Conservation (phyloP, 2,888 invertebrate species). For the Hartigia nigra region DNA sequence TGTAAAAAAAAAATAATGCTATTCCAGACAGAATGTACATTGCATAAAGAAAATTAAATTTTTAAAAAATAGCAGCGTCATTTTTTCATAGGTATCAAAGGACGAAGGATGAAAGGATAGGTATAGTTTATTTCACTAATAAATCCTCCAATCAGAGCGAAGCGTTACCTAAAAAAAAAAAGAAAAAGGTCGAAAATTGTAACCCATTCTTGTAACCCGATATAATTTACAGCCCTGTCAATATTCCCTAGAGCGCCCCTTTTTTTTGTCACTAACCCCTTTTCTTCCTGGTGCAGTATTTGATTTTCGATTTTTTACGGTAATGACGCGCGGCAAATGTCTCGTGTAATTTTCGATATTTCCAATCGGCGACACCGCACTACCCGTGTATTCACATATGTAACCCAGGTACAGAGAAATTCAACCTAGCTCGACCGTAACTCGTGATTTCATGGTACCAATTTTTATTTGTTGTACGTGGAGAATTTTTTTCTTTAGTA, state of each 20-base stretch:
- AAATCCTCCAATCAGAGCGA: slow-evolving; percentile 58
- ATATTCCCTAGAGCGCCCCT: slow-evolving; percentile 16
- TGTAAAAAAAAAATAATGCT: not conserved
- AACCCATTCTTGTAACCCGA: slow-evolving; percentile 17
- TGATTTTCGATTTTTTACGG: slow-evolving; percentile 63
- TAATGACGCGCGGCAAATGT: slow-evolving; percentile 52
- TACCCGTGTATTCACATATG: not conserved
- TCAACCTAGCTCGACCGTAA: not conserved
- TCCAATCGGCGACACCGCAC: slow-evolving; percentile 19
- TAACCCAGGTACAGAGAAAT: not conserved
- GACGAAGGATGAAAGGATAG: not conserved
- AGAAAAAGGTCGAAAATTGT: not conserved
- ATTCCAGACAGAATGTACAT: not conserved
- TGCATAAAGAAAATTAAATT: not conserved
- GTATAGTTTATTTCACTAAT: slow-evolving; percentile 41
- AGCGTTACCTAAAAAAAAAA: slow-evolving; percentile 9
- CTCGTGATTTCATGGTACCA: not conserved
- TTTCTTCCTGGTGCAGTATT: slow-evolving; percentile 52
- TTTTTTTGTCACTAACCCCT: slow-evolving; percentile 42
- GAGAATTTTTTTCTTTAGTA: not conserved
- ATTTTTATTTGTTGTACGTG: not conserved
- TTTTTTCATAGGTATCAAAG: not conserved
- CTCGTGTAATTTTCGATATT: slow-evolving; percentile 63
- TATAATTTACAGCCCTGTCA: slow-evolving; percentile 26
- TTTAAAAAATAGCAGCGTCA: not conserved